phyloP scores from a whole-genome alignment of 92 coral and sea anemone genomes.

The Micromussa lordhowensis region DNA sequence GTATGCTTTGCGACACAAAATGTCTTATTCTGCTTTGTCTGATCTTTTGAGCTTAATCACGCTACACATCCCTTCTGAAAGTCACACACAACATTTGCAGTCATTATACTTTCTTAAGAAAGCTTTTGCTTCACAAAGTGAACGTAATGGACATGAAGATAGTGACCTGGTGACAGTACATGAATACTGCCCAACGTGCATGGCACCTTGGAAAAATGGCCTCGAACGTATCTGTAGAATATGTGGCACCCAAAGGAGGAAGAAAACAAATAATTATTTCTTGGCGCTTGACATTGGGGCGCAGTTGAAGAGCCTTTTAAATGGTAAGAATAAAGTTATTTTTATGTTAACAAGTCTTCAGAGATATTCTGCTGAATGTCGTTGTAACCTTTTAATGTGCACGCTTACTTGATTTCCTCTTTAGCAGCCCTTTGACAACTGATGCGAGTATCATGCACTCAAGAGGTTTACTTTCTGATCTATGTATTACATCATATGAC shows the following conservation, averaged over 20 bases:
- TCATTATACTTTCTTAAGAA: conserved; percentile 18
- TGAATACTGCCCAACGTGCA: conserved; percentile 23
- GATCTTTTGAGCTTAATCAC: conserved; percentile 20
- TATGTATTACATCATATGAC: too few species aligned
- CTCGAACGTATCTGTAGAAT: neutral
- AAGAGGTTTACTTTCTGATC: too few species aligned
- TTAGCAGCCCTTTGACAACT: too few species aligned
- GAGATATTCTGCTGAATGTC: too few species aligned
- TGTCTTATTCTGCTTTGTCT: conserved; percentile 13
- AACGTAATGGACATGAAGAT: conserved; percentile 5
- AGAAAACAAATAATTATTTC: conserved; percentile 13
- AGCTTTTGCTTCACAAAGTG: conserved; percentile 17
- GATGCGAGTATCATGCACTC: too few species aligned
- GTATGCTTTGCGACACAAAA: conserved; percentile 20
- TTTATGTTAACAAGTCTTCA: too few species aligned
- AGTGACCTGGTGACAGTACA: conserved; percentile 5
- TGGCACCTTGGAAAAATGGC: neutral
- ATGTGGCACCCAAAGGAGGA: neutral
- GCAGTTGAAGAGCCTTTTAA: conserved; percentile 29
- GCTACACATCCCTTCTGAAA: conserved; percentile 8
- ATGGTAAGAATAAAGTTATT: conserved; percentile 9
- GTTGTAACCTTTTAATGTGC: too few species aligned
- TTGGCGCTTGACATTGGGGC: conserved; percentile 25
- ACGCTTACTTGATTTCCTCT: too few species aligned
- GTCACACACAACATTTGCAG: conserved; percentile 12